Evolutionary conservation across 2,888 invertebrate genomes (phyloP).

Genomic region (Cosmia pyralina): DNA sequence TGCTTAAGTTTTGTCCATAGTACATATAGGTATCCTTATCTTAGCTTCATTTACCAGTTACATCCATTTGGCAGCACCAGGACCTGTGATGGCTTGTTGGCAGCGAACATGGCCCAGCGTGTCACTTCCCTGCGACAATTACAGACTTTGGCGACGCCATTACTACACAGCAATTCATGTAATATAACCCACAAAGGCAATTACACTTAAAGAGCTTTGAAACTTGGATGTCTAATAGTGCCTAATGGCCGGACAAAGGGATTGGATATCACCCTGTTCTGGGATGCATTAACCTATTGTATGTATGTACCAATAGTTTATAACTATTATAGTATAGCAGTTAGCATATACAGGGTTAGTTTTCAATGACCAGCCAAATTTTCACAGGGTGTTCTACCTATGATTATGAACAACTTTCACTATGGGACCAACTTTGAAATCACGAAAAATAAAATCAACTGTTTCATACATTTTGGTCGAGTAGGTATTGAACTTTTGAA

Average conservation of each 20-base stretch:
- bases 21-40: background rate
- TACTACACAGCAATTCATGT: background rate
- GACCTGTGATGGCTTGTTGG: constrained; percentile 17
- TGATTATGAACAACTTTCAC: too few relatives aligned
- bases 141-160: too few relatives aligned
- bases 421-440: too few relatives aligned
- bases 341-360: too few relatives aligned
- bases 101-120: constrained; percentile 1
- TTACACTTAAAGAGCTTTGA: constrained; percentile 21
- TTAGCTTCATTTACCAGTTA: background rate
- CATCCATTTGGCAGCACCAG: constrained; percentile 25
- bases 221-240: constrained; percentile 19
- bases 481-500: too few relatives aligned
- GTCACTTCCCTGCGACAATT: constrained; percentile 16
- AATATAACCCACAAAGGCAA: constrained; percentile 26
- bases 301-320: background rate
- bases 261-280: constrained; percentile 14
- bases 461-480: too few relatives aligned
- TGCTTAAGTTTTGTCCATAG: too few relatives aligned
- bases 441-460: too few relatives aligned
- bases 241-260: background rate
- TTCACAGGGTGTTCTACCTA: too few relatives aligned
- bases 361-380: too few relatives aligned
- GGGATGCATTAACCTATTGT: background rate
- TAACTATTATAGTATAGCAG: too few relatives aligned